phyloP scores from a whole-genome alignment of 92 coral and sea anemone species.

The Diadumene lineata region DNA sequence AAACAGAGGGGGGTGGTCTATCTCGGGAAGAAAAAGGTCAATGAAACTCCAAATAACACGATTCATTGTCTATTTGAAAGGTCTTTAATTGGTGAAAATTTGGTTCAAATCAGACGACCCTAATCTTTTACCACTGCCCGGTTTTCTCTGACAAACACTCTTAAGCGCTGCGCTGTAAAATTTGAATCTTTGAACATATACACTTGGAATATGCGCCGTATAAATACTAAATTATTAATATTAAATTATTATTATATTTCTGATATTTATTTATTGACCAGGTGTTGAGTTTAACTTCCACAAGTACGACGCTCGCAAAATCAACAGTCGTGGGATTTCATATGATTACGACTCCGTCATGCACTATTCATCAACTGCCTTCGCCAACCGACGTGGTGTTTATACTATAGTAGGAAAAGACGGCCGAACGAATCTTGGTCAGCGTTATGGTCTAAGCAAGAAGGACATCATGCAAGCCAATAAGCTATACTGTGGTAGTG shows the following conservation, averaged over 20 bases:
- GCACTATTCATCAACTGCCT: slow-evolving; percentile 84
- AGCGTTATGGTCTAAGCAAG: slow-evolving; percentile 85
- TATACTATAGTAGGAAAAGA: slow-evolving; percentile 64
- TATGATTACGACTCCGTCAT: slow-evolving; percentile 75
- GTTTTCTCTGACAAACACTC: too few relatives aligned
- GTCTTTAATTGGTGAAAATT: too few relatives aligned
- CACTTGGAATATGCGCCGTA: too few relatives aligned
- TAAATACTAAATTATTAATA: too few relatives aligned
- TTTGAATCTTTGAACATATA: too few relatives aligned
- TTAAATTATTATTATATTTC: not conserved
- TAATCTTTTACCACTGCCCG: too few relatives aligned
- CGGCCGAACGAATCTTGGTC: slow-evolving; percentile 75
- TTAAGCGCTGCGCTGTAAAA: too few relatives aligned
- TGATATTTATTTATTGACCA: not conserved
- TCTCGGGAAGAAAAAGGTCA: too few relatives aligned
- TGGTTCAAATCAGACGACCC: too few relatives aligned
- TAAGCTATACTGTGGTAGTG: slow-evolving; percentile 61
- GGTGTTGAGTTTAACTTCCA: slow-evolving; percentile 80
- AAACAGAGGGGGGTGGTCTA: too few relatives aligned
- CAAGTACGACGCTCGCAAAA: slow-evolving; percentile 58
- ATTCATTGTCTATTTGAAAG: too few relatives aligned
- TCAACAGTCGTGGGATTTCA: slow-evolving; percentile 70
- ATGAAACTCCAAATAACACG: too few relatives aligned
- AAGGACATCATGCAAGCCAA: slow-evolving; percentile 77
- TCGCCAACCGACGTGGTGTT: slow-evolving; percentile 58